Percentiles rank a stretch among this genome's conserved stretches.
Evolutionary conservation across 2,113 vertebrate genomes (phyloP).

Genomic region (Montifringilla adamsi): DNA sequence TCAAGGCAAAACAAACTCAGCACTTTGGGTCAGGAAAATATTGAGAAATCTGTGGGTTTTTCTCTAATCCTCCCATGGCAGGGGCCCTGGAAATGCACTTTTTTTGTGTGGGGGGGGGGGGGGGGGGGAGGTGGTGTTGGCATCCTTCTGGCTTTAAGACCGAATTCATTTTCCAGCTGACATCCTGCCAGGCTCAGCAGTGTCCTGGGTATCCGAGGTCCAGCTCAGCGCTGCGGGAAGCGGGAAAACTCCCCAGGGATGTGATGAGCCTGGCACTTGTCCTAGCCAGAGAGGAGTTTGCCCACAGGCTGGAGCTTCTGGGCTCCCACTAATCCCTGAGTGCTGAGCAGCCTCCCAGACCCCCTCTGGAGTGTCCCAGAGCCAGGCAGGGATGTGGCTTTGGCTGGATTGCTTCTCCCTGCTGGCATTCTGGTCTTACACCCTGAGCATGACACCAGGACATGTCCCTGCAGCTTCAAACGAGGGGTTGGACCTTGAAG

Average conservation of each 20-base stretch:
- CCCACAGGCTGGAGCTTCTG: neutral
- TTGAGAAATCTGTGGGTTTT: constrained; percentile 56
- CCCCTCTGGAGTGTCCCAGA: fast-evolving
- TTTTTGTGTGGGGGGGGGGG: neutral
- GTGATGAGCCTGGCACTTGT: neutral
- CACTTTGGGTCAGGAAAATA: constrained; percentile 60
- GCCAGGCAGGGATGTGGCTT: neutral
- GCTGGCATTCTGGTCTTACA: neutral
- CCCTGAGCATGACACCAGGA: neutral
- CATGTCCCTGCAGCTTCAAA: neutral
- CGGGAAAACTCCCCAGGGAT: neutral
- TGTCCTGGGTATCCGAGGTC: neutral
- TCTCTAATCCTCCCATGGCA: constrained; percentile 39
- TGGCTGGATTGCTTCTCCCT: neutral
- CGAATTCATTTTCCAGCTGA: neutral
- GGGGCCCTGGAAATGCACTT: constrained; percentile 22
- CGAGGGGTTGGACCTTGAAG: fast-evolving
- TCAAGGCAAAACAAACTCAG: constrained; percentile 53
- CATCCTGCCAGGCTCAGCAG: neutral
- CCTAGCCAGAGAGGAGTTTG: neutral
- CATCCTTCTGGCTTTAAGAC: neutral
- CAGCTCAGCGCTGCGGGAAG: neutral
- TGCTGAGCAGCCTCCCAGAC: neutral
- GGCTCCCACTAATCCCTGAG: neutral
- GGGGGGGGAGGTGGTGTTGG: neutral